A percentile compares a stretch with the other conserved stretches of the same genome.
phyloP scores from a whole-genome alignment of 64 coral and sea anemone genomes.

The Pocillopora verrucosa region DNA sequence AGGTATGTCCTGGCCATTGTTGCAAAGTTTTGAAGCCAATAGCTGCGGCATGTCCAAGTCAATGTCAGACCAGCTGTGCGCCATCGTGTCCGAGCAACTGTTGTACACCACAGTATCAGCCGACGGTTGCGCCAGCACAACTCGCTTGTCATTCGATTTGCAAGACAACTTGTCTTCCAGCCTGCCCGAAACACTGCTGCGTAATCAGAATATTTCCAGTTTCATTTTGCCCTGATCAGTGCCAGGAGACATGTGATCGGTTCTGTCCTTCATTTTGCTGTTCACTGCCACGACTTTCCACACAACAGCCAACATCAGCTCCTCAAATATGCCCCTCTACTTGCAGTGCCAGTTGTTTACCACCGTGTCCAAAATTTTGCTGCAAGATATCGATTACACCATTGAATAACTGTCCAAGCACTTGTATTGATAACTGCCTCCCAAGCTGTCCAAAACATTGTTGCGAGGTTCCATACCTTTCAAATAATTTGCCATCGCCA shows the following conservation, averaged over 20 bases:
- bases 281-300: neutral
- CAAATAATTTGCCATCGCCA: neutral
- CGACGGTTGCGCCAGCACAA: neutral
- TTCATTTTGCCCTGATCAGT: neutral
- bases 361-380: neutral
- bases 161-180: conserved; percentile 17
- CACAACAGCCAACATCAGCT: neutral
- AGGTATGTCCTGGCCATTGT: conserved; percentile 33
- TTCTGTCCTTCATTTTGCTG: conserved; percentile 37
- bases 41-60: neutral
- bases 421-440: neutral
- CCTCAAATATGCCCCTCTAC: neutral
- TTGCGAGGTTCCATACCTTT: neutral
- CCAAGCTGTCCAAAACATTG: conserved; percentile 14
- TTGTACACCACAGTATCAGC: neutral
- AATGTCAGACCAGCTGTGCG: conserved; percentile 33
- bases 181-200: conserved; percentile 13
- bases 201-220: neutral
- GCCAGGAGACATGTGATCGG: neutral
- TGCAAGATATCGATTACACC: neutral
- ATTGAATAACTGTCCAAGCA: neutral
- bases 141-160: neutral
- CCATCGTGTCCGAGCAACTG: conserved; percentile 45
- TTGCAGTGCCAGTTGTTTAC: neutral
- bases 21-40: conserved; percentile 28